These are phyloP conservation scores for Triplophysa yarkandensis DNA, from an alignment of 2,797 vertebrate genomes.

Conservation along the genomic window DNA sequence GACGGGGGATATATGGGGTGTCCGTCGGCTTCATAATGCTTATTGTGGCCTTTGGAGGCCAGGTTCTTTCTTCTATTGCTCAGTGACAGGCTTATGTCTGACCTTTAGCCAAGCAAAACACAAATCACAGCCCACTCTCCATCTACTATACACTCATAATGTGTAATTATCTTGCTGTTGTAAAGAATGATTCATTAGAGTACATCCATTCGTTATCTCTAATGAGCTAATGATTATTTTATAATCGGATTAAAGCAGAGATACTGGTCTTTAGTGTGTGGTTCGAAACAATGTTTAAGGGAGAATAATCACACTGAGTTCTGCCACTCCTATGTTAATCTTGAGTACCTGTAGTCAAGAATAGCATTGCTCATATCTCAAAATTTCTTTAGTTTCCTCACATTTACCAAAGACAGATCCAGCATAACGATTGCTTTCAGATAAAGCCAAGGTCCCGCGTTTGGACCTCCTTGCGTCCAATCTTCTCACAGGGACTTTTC, in stretches of 20 bases:
- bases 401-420: no score
- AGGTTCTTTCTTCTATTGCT: constrained; percentile 29
- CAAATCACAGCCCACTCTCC: constrained; percentile 39
- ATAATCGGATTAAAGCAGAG: background rate
- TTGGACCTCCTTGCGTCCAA: no score
- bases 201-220: background rate
- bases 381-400: no score
- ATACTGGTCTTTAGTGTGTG: no score
- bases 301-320: no score
- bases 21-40: constrained; percentile 28
- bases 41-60: constrained; percentile 46
- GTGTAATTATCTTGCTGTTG: background rate
- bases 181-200: background rate
- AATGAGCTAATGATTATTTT: background rate
- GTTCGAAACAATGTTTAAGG: background rate
- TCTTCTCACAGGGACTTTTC: no score
- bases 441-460: no score
- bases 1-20: constrained; percentile 51
- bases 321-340: no score
- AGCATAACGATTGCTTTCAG: no score
- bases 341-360: no score
- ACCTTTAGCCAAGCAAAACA: constrained; percentile 64
- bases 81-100: constrained; percentile 59
- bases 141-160: constrained; percentile 51
- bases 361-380: no score